Base-by-base conservation (phyloP, 2,888 invertebrate genomes). In the Andrena marginata region DNA sequence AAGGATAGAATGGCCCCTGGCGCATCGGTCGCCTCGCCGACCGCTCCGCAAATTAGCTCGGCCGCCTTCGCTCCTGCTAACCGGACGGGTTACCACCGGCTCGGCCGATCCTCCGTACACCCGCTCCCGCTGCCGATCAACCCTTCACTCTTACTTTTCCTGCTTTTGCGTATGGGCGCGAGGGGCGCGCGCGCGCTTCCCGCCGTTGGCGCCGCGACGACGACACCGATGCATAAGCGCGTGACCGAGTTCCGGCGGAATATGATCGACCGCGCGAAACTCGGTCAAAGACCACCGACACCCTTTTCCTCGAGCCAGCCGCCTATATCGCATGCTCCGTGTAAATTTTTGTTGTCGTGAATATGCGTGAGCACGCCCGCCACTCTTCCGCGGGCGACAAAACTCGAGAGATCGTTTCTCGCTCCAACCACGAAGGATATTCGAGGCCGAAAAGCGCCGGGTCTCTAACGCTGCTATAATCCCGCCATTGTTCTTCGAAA, bases 181-280 rank as follows among this genome's bases (percentile, higher is more conserved):
- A n/a, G n/a, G n/a, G n/a, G n/a, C n/a, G n/a, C n/a, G n/a, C n/a
- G 60, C 63, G 69, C 71, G 69, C 63, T 84, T 65, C 62, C 42
- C 73, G 73, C 42, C 63, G 74, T 79, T 81, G 86, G 88, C 89
- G 87, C 85, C 83, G 81, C 83, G 89, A 48, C 85, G 87, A 81
- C 86, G 87, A 82, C 85, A 82, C 71, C 82, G 84, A 89, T 87
- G 89, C 87, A 88, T 85, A 85, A 87, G 82, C 88, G 88, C 88
- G 89, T 88, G 89, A 88, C 89, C 89, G 89, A 89, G 89, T 89
- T 89, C 86, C 86, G 88, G 80, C 80, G 86, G 89, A 88, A 89
- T 89, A 89, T 89, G 89, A 89, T 89, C 89, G 89, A 89, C 88
- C 89, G 89, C 88, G 77, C 85, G 89, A 89, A 89, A 89, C 89